Percentiles rank a stretch among this genome's conserved stretches.
These are phyloP conservation scores for Hydractinia symbiolongicarpus DNA, from an alignment of 30 jellyfish, hydroid and myxozoan genomes.

Conservation along the genomic window DNA sequence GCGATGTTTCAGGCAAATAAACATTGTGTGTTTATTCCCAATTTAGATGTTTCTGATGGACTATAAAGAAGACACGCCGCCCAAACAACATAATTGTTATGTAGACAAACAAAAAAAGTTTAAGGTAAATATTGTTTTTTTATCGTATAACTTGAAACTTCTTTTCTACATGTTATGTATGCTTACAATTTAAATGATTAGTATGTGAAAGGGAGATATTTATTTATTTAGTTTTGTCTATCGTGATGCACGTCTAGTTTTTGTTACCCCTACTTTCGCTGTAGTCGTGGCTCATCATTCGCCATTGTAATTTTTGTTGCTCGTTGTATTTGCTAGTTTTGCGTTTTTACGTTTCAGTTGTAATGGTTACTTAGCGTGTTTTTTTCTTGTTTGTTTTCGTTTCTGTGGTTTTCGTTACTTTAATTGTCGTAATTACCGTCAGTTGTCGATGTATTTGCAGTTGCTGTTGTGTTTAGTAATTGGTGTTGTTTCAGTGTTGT, in stretches of 20 bases:
- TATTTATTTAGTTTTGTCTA: no score
- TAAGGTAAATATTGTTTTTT: neutral
- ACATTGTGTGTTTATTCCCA: neutral
- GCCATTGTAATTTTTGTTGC: no score
- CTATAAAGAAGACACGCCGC: slow-evolving; percentile 37
- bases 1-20: no score
- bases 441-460: neutral
- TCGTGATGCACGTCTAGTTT: no score
- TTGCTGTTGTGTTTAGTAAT: neutral
- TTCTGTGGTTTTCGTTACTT: neutral
- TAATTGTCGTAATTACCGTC: neutral
- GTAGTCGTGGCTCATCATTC: no score
- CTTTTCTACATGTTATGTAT: no score
- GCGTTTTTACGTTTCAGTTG: no score
- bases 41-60: slow-evolving; percentile 67
- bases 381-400: neutral
- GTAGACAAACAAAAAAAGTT: slow-evolving; percentile 42
- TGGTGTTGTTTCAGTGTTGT: neutral
- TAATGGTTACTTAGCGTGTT: neutral
- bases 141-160: no score
- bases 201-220: no score
- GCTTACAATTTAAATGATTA: no score
- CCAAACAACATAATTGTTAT: slow-evolving; percentile 43
- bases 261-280: no score
- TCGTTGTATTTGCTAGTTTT: no score